Evolutionary conservation across 2,113 vertebrate species (phyloP), one percentile per base, ranked within the genome.

Genomic region (Platysteira castanea): DNA sequence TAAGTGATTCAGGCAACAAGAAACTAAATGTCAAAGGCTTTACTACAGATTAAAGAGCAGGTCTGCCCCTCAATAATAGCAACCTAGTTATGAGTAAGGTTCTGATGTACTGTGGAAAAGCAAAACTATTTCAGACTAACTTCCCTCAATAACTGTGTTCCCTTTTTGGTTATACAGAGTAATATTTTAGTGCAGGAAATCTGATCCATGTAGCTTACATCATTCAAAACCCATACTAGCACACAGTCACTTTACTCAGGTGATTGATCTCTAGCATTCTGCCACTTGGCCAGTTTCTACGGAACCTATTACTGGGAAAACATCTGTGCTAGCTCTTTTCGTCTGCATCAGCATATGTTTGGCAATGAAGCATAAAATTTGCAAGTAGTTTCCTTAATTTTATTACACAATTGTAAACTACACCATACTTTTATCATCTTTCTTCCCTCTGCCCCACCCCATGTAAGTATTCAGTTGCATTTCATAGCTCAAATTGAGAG

Each of bases 321-420:
- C 47, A 44, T 49, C 69, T 87, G 63, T 74, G n/a, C 20, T 85
- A 57, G 35, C 7, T 91, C 53, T 79, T 95, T 96, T 84, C 46
- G 12, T 91, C 42, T 85, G 49, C 52, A 93, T 88, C 57, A 96
- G 64, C 93, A 94, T 89, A 70, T 90, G 39, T 46, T 92, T 65
- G 57, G 46, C 80, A 97, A 74, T 74, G 90, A 98, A 95, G 81
- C 86, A 96, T 23, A 95, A 86, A 92, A 96, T 93, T 90, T 96
- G 78, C 39, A 96, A 96, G 95, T 77, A 46, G 35, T 70, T 84
- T 52, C n/a, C 50, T 90, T 96, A 91, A 96, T 97, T 96, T 93
- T 80, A 93, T 84, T 78, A 83, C 16, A 57, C 18, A 95, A 46
- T 92, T 83, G 31, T 83, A 89, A 96, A 67, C 22, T 71, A 26